phyloP scores from a whole-genome alignment of 2,113 vertebrate genomes.

The Butorides virescens region DNA sequence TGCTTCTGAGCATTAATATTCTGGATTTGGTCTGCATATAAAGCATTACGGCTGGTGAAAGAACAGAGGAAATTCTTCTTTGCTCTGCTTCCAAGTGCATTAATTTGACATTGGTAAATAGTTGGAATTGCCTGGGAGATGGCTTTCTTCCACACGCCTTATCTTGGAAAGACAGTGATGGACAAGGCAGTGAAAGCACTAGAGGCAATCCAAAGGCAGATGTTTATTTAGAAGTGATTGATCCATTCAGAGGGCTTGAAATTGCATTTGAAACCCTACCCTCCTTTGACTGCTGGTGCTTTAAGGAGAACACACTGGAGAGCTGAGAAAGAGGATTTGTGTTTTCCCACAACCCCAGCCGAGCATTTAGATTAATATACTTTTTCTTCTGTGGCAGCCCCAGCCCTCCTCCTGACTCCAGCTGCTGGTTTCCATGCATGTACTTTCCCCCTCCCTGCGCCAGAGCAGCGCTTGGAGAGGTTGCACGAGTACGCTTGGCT shows the following conservation, averaged over 20 bases:
- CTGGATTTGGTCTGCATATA: constrained; percentile 14
- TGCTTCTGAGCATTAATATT: constrained; percentile 21
- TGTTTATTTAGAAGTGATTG: constrained; percentile 57
- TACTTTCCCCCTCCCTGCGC: background rate
- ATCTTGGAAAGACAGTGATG: constrained; percentile 60
- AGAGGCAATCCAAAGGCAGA: constrained; percentile 52
- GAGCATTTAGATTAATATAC: constrained; percentile 19
- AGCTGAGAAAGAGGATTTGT: constrained; percentile 37
- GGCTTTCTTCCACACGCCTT: constrained; percentile 56
- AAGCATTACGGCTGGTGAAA: background rate
- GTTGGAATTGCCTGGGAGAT: constrained; percentile 53
- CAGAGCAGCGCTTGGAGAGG: background rate
- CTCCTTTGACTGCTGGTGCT: constrained; percentile 26
- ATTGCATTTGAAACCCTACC: constrained; percentile 44
- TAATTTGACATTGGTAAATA: constrained; percentile 62
- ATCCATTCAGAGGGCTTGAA: constrained; percentile 53
- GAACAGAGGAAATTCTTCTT: constrained; percentile 37
- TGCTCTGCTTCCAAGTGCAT: constrained; percentile 53
- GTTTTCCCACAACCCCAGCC: constrained; percentile 3
- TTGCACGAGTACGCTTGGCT: background rate
- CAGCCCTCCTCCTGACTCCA: constrained; percentile 6
- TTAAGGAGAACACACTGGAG: background rate
- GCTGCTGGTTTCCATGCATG: background rate
- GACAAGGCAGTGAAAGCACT: constrained; percentile 55
- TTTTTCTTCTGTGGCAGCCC: background rate